A percentile compares a stretch with the other conserved stretches of the same genome.
Evolutionary conservation across 35 echinoderm and acorn worm species (phyloP).

Genomic region (Amphiura filiformis): DNA sequence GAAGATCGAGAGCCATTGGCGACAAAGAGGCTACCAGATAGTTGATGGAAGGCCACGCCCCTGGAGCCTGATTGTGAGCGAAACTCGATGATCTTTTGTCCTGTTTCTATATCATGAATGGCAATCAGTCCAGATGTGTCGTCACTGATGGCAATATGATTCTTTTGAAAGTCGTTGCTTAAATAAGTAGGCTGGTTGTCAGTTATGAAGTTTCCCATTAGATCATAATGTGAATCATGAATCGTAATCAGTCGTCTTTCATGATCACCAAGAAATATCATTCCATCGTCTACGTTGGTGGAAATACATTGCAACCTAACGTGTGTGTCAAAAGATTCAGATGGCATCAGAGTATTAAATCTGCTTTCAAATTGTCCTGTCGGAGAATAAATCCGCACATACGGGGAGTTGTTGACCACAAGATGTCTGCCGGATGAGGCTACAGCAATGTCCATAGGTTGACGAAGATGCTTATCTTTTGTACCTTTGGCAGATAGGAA

Average conservation of each 20-base stretch:
- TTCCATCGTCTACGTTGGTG: not conserved
- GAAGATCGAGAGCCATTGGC: not conserved
- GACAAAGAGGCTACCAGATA: not conserved
- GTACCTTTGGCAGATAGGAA: not conserved
- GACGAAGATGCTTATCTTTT: not conserved
- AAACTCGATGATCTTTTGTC: not conserved
- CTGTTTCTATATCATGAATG: not conserved
- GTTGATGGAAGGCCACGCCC: not conserved
- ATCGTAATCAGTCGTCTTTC: not conserved
- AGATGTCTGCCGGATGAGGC: not conserved
- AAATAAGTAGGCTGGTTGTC: not conserved
- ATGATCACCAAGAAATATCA: not conserved
- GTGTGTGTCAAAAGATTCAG: not conserved
- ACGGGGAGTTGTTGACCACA: not conserved
- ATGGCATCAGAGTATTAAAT: not conserved
- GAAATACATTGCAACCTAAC: not conserved
- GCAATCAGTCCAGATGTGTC: not conserved
- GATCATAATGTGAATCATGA: not conserved
- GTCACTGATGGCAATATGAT: not conserved
- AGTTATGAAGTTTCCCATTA: not conserved
- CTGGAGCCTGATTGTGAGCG: not conserved
- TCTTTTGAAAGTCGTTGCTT: not conserved
- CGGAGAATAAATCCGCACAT: not conserved
- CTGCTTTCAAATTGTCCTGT: not conserved
- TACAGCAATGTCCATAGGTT: not conserved